phyloP scores from a whole-genome alignment of 2,113 vertebrate species.

The Callithrix jacchus region DNA sequence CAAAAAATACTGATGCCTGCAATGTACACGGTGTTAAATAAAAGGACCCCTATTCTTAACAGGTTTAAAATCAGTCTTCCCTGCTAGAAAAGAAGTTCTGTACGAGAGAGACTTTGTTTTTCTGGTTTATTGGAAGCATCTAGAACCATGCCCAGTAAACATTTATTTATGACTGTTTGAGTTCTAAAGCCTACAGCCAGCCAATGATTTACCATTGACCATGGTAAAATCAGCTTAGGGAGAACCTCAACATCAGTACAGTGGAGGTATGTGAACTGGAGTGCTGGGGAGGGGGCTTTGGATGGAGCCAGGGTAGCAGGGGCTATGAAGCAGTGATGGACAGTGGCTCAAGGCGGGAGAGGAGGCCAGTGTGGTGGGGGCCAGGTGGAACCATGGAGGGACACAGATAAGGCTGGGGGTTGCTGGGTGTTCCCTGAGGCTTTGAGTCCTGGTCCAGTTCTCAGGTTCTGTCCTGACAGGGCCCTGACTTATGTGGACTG shows the following conservation, averaged over 20 bases:
- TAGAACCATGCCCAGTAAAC: background rate
- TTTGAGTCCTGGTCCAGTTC: background rate
- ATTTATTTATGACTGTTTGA: background rate
- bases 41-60: background rate
- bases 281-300: background rate
- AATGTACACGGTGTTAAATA: background rate
- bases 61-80: background rate
- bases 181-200: background rate
- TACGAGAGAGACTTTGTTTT: background rate
- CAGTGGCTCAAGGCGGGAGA: background rate
- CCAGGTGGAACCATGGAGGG: too few species aligned
- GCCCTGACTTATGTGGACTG: background rate
- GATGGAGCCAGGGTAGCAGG: background rate
- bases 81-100: background rate
- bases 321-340: too few species aligned
- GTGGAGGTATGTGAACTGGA: background rate
- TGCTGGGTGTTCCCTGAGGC: background rate
- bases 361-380: background rate
- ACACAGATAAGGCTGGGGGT: background rate
- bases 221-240: too few species aligned
- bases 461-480: background rate
- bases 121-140: background rate
- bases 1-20: background rate
- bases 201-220: background rate
- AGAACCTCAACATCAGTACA: background rate